Conservation (phyloP, 2,888 invertebrate species). For the Sarcophaga carnaria region DNA sequence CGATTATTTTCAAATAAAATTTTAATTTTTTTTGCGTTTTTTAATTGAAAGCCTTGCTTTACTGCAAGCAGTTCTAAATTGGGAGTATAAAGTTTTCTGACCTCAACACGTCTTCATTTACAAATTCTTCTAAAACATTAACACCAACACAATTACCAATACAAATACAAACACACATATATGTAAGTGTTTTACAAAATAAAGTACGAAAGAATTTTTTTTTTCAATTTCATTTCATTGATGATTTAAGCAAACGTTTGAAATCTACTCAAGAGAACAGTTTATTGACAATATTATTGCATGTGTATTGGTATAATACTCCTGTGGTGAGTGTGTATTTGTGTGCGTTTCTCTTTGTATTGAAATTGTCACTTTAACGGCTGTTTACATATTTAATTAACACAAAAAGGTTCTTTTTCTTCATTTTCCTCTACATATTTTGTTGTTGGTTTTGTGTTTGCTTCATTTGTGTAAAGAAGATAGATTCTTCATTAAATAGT, state of each 20-base stretch:
- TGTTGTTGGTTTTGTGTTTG: not conserved
- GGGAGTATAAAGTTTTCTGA: slow-evolving; percentile 60
- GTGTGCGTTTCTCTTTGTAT: too few relatives aligned
- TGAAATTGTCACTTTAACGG: slow-evolving; percentile 61
- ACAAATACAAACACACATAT: slow-evolving; percentile 21
- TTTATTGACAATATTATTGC: not conserved
- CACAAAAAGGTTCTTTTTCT: slow-evolving; percentile 60
- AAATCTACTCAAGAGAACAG: too few relatives aligned
- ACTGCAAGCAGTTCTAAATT: not conserved
- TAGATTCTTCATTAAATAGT: slow-evolving; percentile 6
- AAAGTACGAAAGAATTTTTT: not conserved
- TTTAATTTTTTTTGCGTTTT: not conserved
- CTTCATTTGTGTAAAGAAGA: not conserved
- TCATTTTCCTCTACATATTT: not conserved
- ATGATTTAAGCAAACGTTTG: too few relatives aligned
- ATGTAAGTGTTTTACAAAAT: not conserved
- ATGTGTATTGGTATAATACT: not conserved
- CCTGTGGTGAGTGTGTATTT: too few relatives aligned
- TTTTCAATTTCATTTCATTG: not conserved
- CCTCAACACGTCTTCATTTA: slow-evolving; percentile 30
- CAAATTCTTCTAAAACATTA: too few relatives aligned
- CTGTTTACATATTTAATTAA: slow-evolving; percentile 69
- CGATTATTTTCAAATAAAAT: too few relatives aligned
- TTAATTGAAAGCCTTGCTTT: too few relatives aligned
- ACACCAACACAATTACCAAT: not conserved